Evolutionary conservation across 2,888 invertebrate species (phyloP), one percentile per base, ranked within the genome.

Genomic region (Oeneis ivallda): DNA sequence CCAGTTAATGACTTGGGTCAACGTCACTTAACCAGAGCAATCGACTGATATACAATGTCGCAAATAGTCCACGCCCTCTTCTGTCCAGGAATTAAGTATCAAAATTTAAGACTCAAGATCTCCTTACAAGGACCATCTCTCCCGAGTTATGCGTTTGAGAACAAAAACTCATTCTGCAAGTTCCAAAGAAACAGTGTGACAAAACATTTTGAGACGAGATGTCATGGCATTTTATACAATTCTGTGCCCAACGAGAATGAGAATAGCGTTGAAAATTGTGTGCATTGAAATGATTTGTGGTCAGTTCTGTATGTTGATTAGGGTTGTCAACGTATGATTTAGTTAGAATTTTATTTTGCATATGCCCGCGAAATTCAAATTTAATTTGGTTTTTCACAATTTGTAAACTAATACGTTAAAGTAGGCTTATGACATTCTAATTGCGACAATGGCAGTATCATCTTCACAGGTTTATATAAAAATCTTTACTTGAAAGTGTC

Each of bases 161-260:
- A 68, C 69, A 74, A 74, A 73, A 74, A 74, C 71, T 70, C 70
- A 74, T 73, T 73, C 72, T 61, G 70, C 71, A 63, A 71, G 70
- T 72, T 70, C 69, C 19, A 59, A 63, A 64, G 69, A 66, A 17
- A 67, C 62, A 67, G 54, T 54, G 54, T 39, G 17, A 54, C 54
- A 39, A 54, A 54, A 56, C 19, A 56, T 39, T 41, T 56, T 17
- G 5, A 6, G 49, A 26, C 13, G 47, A 45, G 45, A 47, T 47
- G 47, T 17, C 37, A 17, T 17, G 10, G 10, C 37, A 15, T 5
- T 41, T 39, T 7, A 56, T 11, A 15, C 39, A 5, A 19, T 56
- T 56, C 1, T 56, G 19, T 56, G 56, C 56, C 10, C 13, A 56
- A 39, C 19, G 13, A 0, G 1, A 2, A 56, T 19, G 19, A 8